Conservation (phyloP, 2,113 vertebrate genomes). For the Hirundichthys speculiger region DNA sequence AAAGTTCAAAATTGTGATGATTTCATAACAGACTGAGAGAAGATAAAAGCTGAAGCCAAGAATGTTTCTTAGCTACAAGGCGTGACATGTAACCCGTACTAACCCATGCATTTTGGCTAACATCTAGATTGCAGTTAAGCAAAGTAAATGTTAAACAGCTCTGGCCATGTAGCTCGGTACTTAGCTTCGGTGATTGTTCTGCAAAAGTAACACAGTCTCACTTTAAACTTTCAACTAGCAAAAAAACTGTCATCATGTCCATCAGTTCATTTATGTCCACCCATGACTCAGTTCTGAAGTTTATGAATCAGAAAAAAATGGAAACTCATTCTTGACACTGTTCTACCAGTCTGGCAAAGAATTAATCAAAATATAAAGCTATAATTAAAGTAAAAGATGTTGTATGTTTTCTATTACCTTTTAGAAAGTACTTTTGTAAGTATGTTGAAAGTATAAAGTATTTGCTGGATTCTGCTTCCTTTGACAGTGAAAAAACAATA, state of each 20-base stretch:
- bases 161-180: not conserved
- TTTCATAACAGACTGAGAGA: no score
- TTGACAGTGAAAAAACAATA: slow-evolving; percentile 88
- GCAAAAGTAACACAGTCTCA: slow-evolving; percentile 31
- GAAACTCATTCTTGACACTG: slow-evolving; percentile 56
- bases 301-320: slow-evolving; percentile 21
- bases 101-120: not conserved
- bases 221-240: slow-evolving; percentile 16
- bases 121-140: no score
- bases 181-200: not conserved
- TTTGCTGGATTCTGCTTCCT: slow-evolving; percentile 85
- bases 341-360: slow-evolving; percentile 75
- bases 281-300: not conserved
- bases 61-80: no score
- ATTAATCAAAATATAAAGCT: slow-evolving; percentile 82
- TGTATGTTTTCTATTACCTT: slow-evolving; percentile 96
- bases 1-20: no score
- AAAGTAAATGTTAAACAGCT: no score
- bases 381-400: slow-evolving; percentile 85
- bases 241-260: no score
- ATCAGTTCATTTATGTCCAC: not conserved
- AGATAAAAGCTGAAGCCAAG: no score
- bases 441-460: slow-evolving; percentile 92
- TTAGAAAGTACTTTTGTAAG: slow-evolving; percentile 97
- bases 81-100: no score